These are phyloP conservation scores for Myripristis murdjan DNA, from an alignment of 2,797 vertebrate species.

Conservation along the genomic window DNA sequence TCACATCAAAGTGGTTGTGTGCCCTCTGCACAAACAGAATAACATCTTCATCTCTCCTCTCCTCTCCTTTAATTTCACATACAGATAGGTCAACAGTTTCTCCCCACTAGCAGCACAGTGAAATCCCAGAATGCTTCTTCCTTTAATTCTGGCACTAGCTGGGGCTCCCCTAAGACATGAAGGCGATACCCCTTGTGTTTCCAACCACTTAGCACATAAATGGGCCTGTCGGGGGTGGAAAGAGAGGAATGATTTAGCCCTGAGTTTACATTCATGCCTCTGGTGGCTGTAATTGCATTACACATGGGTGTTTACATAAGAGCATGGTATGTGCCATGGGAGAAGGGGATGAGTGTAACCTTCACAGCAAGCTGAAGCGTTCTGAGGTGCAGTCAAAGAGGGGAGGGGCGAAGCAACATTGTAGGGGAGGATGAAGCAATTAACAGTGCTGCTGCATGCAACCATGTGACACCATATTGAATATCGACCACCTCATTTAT, in stretches of 20 bases:
- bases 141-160: constrained; percentile 30
- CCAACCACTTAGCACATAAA: constrained; percentile 42
- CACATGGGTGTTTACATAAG: constrained; percentile 58
- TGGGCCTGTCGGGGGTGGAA: constrained; percentile 3
- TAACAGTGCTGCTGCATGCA: constrained; percentile 50
- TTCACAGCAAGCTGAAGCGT: constrained; percentile 55
- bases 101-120: constrained; percentile 34
- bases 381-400: constrained; percentile 48
- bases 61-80: constrained; percentile 46
- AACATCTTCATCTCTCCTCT: constrained; percentile 42
- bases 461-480: constrained; percentile 53
- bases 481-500: constrained; percentile 72
- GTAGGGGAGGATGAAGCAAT: constrained; percentile 61
- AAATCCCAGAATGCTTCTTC: constrained; percentile 40
- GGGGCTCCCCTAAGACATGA: constrained; percentile 39
- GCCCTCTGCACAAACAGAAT: constrained; percentile 42
- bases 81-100: constrained; percentile 56
- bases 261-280: constrained; percentile 44
- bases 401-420: constrained; percentile 19
- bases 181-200: constrained; percentile 19
- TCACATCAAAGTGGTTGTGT: constrained; percentile 60
- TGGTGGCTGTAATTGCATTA: constrained; percentile 37
- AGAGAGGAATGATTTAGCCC: constrained; percentile 26
- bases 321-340: constrained; percentile 19
- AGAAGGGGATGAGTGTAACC: constrained; percentile 48